Conservation (phyloP, 2,888 invertebrate genomes). For the Aphidius colemani region DNA sequence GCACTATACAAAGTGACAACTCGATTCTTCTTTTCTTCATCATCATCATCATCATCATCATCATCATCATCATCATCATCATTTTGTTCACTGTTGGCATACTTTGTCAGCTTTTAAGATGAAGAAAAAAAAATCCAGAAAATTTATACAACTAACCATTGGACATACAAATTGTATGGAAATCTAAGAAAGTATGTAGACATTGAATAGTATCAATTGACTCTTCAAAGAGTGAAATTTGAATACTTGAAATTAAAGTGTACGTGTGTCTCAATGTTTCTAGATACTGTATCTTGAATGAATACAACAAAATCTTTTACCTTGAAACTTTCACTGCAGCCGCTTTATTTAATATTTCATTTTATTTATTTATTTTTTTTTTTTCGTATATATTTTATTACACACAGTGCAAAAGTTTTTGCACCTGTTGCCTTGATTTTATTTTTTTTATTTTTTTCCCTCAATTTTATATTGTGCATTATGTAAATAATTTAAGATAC, state of each 20-base stretch:
- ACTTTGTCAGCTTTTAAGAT: no score
- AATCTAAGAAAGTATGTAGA: slow-evolving; percentile 6
- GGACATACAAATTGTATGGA: slow-evolving; percentile 24
- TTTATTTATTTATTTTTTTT: slow-evolving; percentile 9
- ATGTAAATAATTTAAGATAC: no score
- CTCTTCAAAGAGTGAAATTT: neutral
- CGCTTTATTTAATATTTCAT: neutral
- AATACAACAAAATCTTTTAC: slow-evolving; percentile 35
- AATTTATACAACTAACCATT: neutral
- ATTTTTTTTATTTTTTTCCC: slow-evolving; percentile 24
- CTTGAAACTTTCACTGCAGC: slow-evolving; percentile 50
- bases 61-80: no score
- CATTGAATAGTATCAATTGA: slow-evolving; percentile 15
- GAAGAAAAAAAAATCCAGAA: neutral
- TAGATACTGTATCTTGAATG: slow-evolving; percentile 2
- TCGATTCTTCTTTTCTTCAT: no score
- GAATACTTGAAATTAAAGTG: neutral
- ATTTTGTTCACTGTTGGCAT: no score
- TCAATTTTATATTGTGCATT: neutral
- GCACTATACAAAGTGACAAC: no score
- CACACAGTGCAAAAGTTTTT: slow-evolving; percentile 15
- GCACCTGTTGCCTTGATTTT: slow-evolving; percentile 37
- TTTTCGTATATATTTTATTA: neutral
- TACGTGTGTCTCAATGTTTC: neutral
- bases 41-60: no score